These are phyloP conservation scores for Candidula unifasciata DNA, from an alignment of 2,888 invertebrate species.

Conservation along the genomic window DNA sequence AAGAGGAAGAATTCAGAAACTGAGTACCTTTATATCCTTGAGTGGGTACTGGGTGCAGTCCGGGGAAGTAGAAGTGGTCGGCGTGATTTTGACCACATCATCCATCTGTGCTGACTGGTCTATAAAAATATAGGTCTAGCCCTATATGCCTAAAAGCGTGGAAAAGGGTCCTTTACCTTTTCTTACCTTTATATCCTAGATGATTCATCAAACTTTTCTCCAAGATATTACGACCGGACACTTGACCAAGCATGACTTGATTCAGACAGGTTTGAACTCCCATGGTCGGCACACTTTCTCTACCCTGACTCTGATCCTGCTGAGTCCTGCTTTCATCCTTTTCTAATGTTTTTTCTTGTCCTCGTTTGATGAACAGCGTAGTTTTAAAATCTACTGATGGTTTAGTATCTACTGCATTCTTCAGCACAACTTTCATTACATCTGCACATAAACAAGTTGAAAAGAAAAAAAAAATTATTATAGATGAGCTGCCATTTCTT, in stretches of 20 bases:
- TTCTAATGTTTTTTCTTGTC: too few species aligned
- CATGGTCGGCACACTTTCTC: not conserved
- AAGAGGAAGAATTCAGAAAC: too few species aligned
- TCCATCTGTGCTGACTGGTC: too few species aligned
- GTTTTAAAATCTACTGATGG: slow-evolving; percentile 64
- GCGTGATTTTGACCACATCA: too few species aligned
- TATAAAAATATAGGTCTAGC: too few species aligned
- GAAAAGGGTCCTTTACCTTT: too few species aligned
- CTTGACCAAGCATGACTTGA: slow-evolving; percentile 53
- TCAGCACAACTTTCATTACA: slow-evolving; percentile 68
- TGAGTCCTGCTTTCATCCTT: not conserved
- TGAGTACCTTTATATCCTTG: too few species aligned
- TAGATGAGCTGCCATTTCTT: not conserved
- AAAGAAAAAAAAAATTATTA: too few species aligned
- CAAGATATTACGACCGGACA: slow-evolving; percentile 42
- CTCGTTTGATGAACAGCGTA: slow-evolving; percentile 59
- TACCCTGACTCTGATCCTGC: too few species aligned
- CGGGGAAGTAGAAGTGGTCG: too few species aligned
- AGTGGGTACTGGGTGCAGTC: too few species aligned
- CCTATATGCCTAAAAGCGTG: too few species aligned
- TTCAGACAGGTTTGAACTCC: slow-evolving; percentile 56
- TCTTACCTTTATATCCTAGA: slow-evolving; percentile 50
- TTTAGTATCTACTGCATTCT: slow-evolving; percentile 59
- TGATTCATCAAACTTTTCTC: slow-evolving; percentile 48
- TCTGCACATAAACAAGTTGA: slow-evolving; percentile 54